Base-by-base conservation (phyloP, 2,797 vertebrate genomes). In the Holocentrus rufus region DNA sequence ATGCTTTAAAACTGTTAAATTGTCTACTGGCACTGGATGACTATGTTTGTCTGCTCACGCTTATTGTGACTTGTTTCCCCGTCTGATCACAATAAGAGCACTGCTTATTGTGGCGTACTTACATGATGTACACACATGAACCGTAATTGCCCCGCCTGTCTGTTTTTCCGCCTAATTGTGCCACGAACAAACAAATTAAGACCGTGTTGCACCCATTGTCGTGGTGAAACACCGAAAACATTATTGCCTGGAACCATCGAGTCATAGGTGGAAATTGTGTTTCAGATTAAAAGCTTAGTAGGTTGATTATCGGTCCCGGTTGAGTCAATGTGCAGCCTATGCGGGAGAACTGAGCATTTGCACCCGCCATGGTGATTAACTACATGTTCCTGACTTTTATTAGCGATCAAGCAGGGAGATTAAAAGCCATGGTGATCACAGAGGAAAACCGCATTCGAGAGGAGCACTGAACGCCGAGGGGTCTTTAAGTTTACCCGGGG, bases 271-370 rank as follows among this genome's bases (percentile, higher is more conserved):
- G 80, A 86, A 89, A 92, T 91, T 90, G 87, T 87, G 72, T 89
- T 89, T 87, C 77, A 85, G 81, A 90, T 90, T 87, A 90, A 91
- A 90, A 81, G 80, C 88, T 83, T 85, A 87, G 81, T 63, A 73
- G 75, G 73, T 72, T 70, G 82, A 83, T 77, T 80, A 87, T 79
- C 68, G 75, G 36, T 72, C 69, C 66, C 55, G 69, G 71, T 52
- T 20, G 69, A 81, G 80, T 88, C 85, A 83, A 83, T 83, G 85
- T 82, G 72, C 62, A 58, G 71, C 59, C 71, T 62, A 30, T 65
- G 69, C 62, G 60, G 80, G 65, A 77, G 57, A 42, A 78, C 65
- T 50, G 66, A 66, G 72, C 72, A 49, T 10, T 31, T 46, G 77
- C 53, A 72, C 66, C 53, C 1, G 14, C 49, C 25, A 22, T 42